A percentile compares a stretch with the other conserved stretches of the same genome.
phyloP scores from a whole-genome alignment of 2,888 invertebrate species.

The Drosophila demipolita region DNA sequence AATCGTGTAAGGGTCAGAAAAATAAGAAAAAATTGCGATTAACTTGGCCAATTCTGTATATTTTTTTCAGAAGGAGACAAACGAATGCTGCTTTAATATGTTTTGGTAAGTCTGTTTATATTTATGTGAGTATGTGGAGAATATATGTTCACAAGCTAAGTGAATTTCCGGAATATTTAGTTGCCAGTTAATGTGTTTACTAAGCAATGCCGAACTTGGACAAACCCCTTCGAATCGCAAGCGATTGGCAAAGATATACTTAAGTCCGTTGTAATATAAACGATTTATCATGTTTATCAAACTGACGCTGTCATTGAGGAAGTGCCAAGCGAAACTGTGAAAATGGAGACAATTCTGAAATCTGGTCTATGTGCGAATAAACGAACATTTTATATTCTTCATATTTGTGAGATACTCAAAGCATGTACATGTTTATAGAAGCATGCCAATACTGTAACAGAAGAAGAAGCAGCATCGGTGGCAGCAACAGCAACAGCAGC shows the following conservation, averaged over 20 bases:
- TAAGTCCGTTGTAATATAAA: slow-evolving; percentile 16
- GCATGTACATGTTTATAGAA: slow-evolving; percentile 1
- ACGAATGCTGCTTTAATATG: not conserved
- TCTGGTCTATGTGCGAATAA: not conserved
- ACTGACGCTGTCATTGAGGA: slow-evolving; percentile 49
- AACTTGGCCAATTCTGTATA: not conserved
- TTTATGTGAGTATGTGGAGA: not conserved
- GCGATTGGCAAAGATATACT: slow-evolving; percentile 1
- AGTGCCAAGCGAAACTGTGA: slow-evolving; percentile 31
- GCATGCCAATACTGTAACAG: not conserved
- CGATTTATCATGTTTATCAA: slow-evolving; percentile 42
- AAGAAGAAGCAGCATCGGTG: not conserved
- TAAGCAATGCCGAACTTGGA: slow-evolving; percentile 7
- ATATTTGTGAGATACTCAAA: slow-evolving; percentile 1
- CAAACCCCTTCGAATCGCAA: slow-evolving; percentile 35
- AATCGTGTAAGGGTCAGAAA: not conserved
- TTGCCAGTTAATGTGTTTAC: slow-evolving; percentile 53
- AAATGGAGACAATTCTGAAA: slow-evolving; percentile 17
- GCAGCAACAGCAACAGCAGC: not conserved
- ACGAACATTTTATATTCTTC: not conserved
- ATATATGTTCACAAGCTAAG: slow-evolving; percentile 11
- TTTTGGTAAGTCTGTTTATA: not conserved
- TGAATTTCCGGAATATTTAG: slow-evolving; percentile 41
- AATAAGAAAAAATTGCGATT: not conserved
- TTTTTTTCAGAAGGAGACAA: not conserved